Evolutionary conservation across 2,113 vertebrate genomes (phyloP), one percentile per base, ranked within the genome.

Genomic region (Rhabdornis inornatus): DNA sequence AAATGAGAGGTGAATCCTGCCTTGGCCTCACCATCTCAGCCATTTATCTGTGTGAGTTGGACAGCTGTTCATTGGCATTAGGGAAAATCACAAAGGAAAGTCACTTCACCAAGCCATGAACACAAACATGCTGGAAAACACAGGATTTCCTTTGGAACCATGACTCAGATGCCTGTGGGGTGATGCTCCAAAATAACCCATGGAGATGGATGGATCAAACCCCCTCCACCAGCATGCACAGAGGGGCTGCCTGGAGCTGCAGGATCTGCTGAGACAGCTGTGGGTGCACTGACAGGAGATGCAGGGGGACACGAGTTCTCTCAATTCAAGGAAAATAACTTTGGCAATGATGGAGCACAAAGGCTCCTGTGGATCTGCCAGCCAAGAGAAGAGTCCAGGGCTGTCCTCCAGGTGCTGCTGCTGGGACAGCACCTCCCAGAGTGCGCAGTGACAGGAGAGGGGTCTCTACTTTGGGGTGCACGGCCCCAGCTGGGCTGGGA

Each of bases 321-420:
- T 95, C 95, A 97, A 35, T 96, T 97, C 96, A 97, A 96, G 97
- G 96, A 97, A 96, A 96, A 85, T 6, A 59, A 45, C 79, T 12
- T 21, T 3, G 50, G 80, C 57, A 68, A 55, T n/a, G 37, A 15
- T 0, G 4, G 40, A 80, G 91, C 78, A 6, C 22, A 12, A 28
- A 33, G 85, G 27, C 49, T 14, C 1, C 9, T 7, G 68, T 9
- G 30, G 52, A 33, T 57, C 83, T 90, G 89, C 89, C 91, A 90
- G 90, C 47, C 2, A 20, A n/a, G 57, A 33, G 60, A 45, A 35
- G 55, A 56, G 53, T 5, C 60, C 87, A 53, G 90, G n/a, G 75
- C 87, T 90, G 63, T 70, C 90, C 44, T 49, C 39, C 85, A 40
- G 57, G 53, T 35, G 60, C 56, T 44, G 9, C 86, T 68, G 61